phyloP scores from a whole-genome alignment of 2,797 vertebrate genomes.

The Vespertilio murinus region DNA sequence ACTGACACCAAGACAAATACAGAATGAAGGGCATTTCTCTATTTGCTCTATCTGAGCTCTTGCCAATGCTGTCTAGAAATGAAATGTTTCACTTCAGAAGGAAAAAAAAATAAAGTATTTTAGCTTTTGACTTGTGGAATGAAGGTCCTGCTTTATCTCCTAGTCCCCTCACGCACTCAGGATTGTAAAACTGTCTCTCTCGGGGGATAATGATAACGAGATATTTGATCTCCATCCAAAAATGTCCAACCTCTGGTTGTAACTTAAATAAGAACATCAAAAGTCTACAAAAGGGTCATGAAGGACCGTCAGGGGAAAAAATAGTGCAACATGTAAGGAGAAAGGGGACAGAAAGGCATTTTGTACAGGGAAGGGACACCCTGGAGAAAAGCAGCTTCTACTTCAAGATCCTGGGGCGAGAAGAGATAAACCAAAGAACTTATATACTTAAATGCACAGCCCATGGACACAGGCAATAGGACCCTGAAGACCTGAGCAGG shows the following conservation, averaged over 20 bases:
- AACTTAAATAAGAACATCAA: constrained; percentile 42
- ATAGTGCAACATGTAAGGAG: background rate
- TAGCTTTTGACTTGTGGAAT: background rate
- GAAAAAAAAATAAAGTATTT: constrained; percentile 9
- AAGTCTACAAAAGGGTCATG: constrained; percentile 5
- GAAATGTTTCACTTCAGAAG: background rate
- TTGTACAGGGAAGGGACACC: background rate
- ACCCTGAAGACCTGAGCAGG: too few relatives aligned
- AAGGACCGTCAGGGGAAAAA: background rate
- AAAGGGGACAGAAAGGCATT: background rate
- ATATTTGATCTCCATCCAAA: background rate
- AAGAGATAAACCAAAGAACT: too few relatives aligned
- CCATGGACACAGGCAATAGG: too few relatives aligned
- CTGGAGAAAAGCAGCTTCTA: background rate
- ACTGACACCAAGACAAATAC: background rate
- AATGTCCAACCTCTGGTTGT: background rate
- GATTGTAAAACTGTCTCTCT: background rate
- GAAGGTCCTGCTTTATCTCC: background rate
- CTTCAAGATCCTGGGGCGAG: background rate
- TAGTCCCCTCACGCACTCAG: background rate
- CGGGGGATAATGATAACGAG: background rate
- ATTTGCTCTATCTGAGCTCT: background rate
- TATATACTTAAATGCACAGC: too few relatives aligned
- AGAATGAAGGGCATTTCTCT: background rate
- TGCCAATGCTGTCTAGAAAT: background rate